phyloP scores from a whole-genome alignment of 2,888 invertebrate species.

The Leucophenga montana region DNA sequence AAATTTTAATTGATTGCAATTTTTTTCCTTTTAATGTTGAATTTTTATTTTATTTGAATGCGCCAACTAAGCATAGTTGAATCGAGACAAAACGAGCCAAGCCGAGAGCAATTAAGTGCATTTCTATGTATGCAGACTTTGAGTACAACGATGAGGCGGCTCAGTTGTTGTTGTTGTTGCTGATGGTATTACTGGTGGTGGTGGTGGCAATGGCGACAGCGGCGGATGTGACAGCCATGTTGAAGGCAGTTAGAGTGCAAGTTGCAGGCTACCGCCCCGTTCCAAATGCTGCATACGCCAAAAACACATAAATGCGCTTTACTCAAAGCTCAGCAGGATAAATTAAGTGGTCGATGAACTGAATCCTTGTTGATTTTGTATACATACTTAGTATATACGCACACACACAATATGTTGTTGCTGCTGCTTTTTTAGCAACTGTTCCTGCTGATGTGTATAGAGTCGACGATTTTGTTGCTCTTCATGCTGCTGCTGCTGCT shows the following conservation, averaged over 20 bases:
- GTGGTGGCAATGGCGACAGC: neutral
- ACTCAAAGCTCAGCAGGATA: conserved; percentile 68
- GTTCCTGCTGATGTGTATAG: conserved; percentile 9
- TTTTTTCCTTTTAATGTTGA: neutral
- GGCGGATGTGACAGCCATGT: neutral
- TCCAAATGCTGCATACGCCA: conserved; percentile 20
- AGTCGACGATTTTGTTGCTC: conserved; percentile 3
- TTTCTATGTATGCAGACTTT: conserved; percentile 59
- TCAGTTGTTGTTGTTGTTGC: neutral
- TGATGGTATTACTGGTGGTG: neutral
- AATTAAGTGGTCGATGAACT: conserved; percentile 71
- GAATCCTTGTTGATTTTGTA: conserved; percentile 69
- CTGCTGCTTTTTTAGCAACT: conserved; percentile 13
- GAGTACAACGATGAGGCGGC: conserved; percentile 5
- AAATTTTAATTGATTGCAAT: conserved; percentile 53
- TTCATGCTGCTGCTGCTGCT: neutral
- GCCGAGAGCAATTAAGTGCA: conserved; percentile 60
- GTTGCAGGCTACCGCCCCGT: conserved; percentile 1
- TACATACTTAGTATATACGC: conserved; percentile 39
- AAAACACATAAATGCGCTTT: conserved; percentile 55
- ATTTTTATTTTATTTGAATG: conserved; percentile 8
- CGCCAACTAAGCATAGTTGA: conserved; percentile 35
- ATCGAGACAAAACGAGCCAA: conserved; percentile 16
- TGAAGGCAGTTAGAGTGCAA: neutral
- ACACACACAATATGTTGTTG: neutral